A percentile compares a stretch with the other conserved stretches of the same genome.
phyloP scores from a whole-genome alignment of 2,113 vertebrate genomes.

The Scomber scombrus region DNA sequence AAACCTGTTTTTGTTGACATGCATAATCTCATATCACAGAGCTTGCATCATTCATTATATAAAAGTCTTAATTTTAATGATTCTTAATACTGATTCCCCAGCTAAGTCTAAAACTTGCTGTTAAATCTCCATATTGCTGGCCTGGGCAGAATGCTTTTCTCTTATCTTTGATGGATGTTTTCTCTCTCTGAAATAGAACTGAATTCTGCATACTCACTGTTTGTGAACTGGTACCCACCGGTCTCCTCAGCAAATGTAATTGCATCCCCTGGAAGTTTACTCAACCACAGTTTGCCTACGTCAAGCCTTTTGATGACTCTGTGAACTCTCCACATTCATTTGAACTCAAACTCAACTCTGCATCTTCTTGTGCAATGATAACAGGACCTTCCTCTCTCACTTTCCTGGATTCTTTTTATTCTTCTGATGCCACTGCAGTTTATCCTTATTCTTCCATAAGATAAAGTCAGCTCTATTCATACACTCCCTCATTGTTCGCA shows the following conservation, averaged over 20 bases:
- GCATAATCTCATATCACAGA: background rate
- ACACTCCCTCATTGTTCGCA: conserved; percentile 1
- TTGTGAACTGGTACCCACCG: conserved; percentile 26
- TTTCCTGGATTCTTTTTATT: conserved; percentile 23
- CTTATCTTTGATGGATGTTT: conserved; percentile 21
- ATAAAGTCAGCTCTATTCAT: conserved; percentile 18
- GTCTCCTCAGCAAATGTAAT: conserved; percentile 28
- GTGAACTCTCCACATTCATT: conserved; percentile 27
- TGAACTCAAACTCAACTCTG: conserved; percentile 46
- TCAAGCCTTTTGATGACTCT: conserved; percentile 28
- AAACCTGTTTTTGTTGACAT: conserved; percentile 25
- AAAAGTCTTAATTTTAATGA: conserved; percentile 12
- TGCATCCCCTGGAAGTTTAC: conserved; percentile 35
- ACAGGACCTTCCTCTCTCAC: background rate
- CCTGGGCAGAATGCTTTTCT: background rate
- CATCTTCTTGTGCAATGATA: conserved; percentile 20
- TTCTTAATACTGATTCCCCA: conserved; percentile 14
- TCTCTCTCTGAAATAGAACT: conserved; percentile 16
- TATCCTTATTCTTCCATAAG: conserved; percentile 22
- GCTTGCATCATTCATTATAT: background rate
- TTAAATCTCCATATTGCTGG: conserved; percentile 2
- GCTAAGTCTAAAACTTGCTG: conserved; percentile 2
- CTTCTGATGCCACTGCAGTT: conserved; percentile 1
- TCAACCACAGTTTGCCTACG: conserved; percentile 1
- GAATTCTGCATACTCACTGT: conserved; percentile 33